Evolutionary conservation across 1,140 invertebrate genomes (phyloP), one percentile per base, ranked within the genome.

Genomic region (Luehdorfia chinensis): DNA sequence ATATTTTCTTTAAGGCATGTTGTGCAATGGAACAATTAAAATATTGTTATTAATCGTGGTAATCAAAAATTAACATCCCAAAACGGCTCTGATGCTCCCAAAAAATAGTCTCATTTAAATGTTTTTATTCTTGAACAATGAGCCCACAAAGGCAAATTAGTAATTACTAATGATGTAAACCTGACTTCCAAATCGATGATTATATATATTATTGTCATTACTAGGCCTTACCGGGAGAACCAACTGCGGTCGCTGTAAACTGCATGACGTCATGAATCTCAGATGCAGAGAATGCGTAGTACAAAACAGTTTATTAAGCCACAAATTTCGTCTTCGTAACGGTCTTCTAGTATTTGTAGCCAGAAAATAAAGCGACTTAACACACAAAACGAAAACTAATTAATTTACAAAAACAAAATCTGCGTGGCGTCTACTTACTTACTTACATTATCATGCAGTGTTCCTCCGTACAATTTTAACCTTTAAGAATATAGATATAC

Each of bases 101-200:
- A n/a, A n/a, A n/a, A n/a, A n/a, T n/a, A n/a, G n/a, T n/a, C n/a
- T n/a, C n/a, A n/a, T n/a, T n/a, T n/a, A n/a, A n/a, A n/a, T n/a
- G n/a, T n/a, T n/a, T n/a, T n/a, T n/a, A n/a, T 14, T 4, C 15
- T 18, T 43, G 62, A 75, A 80, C 76, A 75, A 59, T 78, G 76
- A 81, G 70, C 78, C 75, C 78, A 77, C 76, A 75, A 72, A 75
- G 64, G 63, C 65, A 55, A 31, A 41, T 59, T 50, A 41, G 30
- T 28, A 50, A 41, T 47, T 50, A 47, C 25, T 15, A 50, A 27
- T 4, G 19, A 43, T 13, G 15, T 36, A 4, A 36, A 16, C 32
- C 3, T 18, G 9, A 14, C 13, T 12, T n/a, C n/a, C n/a, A 7
- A 9, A 2, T 21, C n/a, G 19, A 37, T 1, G 11, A 14, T 14